Evolutionary conservation across 2,113 vertebrate genomes (phyloP).

Genomic region (Cervus canadensis): DNA sequence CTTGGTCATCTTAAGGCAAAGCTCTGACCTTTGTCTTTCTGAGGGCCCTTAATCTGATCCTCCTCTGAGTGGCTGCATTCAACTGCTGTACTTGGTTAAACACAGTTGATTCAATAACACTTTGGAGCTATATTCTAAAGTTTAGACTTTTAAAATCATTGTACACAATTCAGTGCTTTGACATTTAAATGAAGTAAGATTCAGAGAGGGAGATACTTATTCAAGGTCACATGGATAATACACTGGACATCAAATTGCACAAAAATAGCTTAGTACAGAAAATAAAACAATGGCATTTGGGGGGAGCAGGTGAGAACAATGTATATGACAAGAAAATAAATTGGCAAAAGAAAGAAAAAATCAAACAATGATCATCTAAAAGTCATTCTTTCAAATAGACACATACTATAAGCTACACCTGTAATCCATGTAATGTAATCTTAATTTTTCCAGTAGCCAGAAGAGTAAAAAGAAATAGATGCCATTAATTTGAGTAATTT

Average conservation of each 20-base stretch:
- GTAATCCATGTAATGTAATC: not conserved
- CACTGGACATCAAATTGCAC: not conserved
- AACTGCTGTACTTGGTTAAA: not conserved
- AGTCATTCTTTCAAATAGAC: not conserved
- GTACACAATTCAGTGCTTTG: not conserved
- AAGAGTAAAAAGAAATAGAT: not conserved
- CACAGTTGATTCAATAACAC: not conserved
- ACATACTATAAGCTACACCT: not conserved
- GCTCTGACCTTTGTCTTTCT: not conserved
- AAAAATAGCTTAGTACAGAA: not conserved
- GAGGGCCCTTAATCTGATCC: not conserved
- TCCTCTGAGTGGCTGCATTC: no score
- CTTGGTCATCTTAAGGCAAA: not conserved
- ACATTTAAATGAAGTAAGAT: not conserved
- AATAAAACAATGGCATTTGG: not conserved
- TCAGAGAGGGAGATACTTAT: not conserved
- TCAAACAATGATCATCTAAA: not conserved
- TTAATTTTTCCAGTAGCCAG: not conserved
- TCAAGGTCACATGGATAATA: not conserved
- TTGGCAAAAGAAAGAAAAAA: not conserved
- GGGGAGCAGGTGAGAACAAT: not conserved
- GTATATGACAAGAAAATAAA: not conserved
- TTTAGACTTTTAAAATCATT: slow-evolving; percentile 2
- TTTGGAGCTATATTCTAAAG: not conserved
- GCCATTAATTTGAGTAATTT: not conserved